Conservation (phyloP, 1,140 invertebrate genomes). For the Charaxes varanes region DNA sequence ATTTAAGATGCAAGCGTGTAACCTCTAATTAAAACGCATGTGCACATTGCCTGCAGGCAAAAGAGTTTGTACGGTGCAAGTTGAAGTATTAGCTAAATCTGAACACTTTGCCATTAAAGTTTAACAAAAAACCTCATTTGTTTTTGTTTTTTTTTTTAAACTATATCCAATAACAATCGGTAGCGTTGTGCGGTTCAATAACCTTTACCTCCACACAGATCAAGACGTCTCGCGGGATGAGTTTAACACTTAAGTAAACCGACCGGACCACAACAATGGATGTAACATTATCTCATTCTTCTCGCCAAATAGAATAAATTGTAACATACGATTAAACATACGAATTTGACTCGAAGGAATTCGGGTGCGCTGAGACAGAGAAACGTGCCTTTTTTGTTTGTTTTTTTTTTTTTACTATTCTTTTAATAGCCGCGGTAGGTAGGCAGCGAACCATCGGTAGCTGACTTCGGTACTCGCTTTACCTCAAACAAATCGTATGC, state of each 20-base stretch:
- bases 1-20: too few species aligned
- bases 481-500: constrained; percentile 70
- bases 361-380: constrained; percentile 51
- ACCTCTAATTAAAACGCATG: too few species aligned
- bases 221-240: constrained; percentile 12
- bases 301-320: constrained; percentile 52
- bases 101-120: too few species aligned
- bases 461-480: constrained; percentile 54
- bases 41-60: too few species aligned
- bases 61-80: too few species aligned
- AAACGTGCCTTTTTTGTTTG: constrained; percentile 53
- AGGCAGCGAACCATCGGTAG: constrained; percentile 69
- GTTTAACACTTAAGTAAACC: constrained; percentile 17
- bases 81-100: too few species aligned
- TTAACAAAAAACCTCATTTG: too few species aligned
- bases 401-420: too few species aligned
- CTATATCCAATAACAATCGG: too few species aligned
- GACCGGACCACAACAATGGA: constrained; percentile 24
- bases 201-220: constrained; percentile 4
- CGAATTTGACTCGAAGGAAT: constrained; percentile 69
- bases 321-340: constrained; percentile 64
- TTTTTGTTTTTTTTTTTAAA: too few species aligned
- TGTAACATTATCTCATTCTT: constrained; percentile 17
- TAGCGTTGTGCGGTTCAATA: constrained; percentile 4
- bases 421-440: constrained; percentile 56